These are phyloP conservation scores for Dermatophagoides farinae DNA, from an alignment of 1,140 invertebrate genomes.

Conservation along the genomic window DNA sequence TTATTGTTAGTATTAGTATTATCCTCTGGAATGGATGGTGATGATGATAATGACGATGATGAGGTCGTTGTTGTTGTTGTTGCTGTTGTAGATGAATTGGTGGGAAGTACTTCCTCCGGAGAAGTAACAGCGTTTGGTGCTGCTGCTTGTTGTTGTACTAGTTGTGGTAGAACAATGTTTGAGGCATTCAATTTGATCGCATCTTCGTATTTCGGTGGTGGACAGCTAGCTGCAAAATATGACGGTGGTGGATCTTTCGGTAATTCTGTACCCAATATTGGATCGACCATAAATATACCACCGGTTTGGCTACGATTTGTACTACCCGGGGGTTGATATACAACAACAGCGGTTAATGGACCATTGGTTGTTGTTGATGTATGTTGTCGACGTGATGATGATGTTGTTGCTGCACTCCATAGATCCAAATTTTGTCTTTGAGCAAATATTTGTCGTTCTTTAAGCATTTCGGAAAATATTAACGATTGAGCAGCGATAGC, in stretches of 20 bases:
- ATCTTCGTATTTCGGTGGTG: slow-evolving; percentile 5
- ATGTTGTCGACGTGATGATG: not conserved
- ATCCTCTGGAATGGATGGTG: too few species aligned
- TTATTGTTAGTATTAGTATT: too few species aligned
- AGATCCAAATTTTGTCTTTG: not conserved
- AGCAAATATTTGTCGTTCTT: slow-evolving; percentile 6
- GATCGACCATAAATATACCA: slow-evolving; percentile 2
- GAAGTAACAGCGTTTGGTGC: not conserved
- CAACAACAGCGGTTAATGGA: not conserved
- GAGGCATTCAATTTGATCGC: slow-evolving; percentile 1
- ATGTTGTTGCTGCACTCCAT: not conserved
- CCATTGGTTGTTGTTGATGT: not conserved
- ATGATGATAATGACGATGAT: too few species aligned
- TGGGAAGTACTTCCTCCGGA: too few species aligned
- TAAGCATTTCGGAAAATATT: slow-evolving; percentile 7
- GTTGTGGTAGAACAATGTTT: not conserved
- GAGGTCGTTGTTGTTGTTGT: too few species aligned
- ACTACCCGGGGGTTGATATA: not conserved
- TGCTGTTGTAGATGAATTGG: too few species aligned
- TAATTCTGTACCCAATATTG: not conserved
- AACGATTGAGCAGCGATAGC: slow-evolving; percentile 1
- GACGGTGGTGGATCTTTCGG: slow-evolving; percentile 3
- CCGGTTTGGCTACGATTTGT: not conserved
- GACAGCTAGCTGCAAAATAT: slow-evolving; percentile 3
- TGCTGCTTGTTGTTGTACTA: not conserved